Conservation (phyloP, 2,113 vertebrate species). For the Peromyscus leucopus region DNA sequence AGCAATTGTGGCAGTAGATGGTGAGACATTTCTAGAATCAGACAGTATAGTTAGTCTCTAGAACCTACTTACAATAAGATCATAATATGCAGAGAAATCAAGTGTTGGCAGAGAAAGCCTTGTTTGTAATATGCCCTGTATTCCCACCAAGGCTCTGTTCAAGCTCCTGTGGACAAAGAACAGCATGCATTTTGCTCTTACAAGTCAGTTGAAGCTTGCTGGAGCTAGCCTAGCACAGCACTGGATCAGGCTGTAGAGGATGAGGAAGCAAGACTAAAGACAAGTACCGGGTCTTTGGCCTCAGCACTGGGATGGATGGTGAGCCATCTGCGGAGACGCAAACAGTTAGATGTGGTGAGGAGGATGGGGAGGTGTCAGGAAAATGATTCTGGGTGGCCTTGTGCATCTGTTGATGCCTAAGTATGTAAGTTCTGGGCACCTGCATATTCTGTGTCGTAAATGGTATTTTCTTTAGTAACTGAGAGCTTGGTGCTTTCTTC, state of each 20-base stretch:
- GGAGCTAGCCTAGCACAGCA: not conserved
- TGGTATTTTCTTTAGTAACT: not conserved
- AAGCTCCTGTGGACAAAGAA: not conserved
- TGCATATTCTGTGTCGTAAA: not conserved
- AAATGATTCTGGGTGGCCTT: not conserved
- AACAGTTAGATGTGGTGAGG: not conserved
- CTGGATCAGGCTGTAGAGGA: not conserved
- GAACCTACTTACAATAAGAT: not conserved
- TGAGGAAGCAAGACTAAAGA: not conserved
- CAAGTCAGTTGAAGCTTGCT: not conserved
- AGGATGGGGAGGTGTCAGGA: not conserved
- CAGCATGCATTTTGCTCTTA: not conserved
- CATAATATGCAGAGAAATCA: not conserved
- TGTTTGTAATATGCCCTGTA: not conserved
- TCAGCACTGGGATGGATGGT: not conserved
- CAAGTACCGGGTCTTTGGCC: not conserved
- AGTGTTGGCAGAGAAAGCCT: not conserved
- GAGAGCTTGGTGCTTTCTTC: not conserved
- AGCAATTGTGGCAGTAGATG: not conserved
- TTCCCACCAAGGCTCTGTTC: not conserved
- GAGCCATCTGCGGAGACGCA: not conserved
- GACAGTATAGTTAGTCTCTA: not conserved
- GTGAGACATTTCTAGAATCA: not conserved
- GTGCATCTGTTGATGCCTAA: not conserved
- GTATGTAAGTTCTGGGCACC: not conserved